These are phyloP conservation scores for Actenoides hombroni DNA, from an alignment of 2,113 vertebrate species.

Conservation along the genomic window DNA sequence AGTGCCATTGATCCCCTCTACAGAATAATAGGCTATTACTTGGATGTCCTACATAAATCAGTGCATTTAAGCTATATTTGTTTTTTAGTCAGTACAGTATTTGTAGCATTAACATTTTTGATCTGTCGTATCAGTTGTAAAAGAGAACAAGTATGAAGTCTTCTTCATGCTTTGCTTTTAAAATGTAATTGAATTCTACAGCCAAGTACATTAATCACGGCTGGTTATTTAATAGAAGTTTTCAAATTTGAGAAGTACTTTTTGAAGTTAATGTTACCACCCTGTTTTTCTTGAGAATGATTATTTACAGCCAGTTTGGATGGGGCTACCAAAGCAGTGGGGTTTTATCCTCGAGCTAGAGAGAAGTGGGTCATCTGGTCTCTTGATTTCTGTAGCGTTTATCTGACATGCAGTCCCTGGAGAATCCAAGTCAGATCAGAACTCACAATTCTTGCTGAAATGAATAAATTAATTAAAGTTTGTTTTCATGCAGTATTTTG, in stretches of 20 bases:
- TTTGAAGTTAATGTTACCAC: not conserved
- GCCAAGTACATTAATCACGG: not conserved
- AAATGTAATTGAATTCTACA: slow-evolving; percentile 21
- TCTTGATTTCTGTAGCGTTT: not conserved
- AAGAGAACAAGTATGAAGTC: slow-evolving; percentile 38
- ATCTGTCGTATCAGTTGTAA: not conserved
- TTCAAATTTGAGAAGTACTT: not conserved
- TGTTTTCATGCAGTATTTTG: not conserved
- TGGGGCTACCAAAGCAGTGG: not conserved
- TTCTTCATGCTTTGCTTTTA: slow-evolving; percentile 10
- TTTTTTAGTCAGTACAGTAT: not conserved
- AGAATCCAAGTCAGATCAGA: not conserved
- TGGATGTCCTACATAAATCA: not conserved
- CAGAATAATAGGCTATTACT: not conserved
- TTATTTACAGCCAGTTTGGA: not conserved
- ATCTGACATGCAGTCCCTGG: not conserved
- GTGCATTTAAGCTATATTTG: not conserved
- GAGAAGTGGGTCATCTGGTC: slow-evolving; percentile 38
- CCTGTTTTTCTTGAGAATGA: not conserved
- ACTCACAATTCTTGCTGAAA: not conserved
- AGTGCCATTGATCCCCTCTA: not conserved
- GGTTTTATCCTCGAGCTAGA: not conserved
- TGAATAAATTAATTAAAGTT: not conserved
- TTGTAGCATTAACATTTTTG: not conserved
- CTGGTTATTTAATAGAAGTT: not conserved